Percentiles rank a stretch among this genome's conserved stretches.
Conservation (phyloP, 2,113 vertebrate genomes). For the Brachionichthys hirsutus region DNA sequence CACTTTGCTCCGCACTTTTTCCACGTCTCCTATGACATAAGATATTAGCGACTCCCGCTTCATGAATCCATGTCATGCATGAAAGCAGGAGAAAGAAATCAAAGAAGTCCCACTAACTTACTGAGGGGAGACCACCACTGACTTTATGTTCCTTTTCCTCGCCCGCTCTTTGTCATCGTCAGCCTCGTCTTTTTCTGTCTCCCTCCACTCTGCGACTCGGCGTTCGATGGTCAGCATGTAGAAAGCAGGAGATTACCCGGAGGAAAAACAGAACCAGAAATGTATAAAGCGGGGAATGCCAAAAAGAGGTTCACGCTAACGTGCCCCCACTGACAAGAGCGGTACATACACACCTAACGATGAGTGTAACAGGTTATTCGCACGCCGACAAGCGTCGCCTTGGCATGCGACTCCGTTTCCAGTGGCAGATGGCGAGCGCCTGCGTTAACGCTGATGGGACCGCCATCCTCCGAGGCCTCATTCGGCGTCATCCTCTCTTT, state of each 20-base stretch:
- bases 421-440: constrained; percentile 48
- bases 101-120: constrained; percentile 2
- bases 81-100: constrained; percentile 23
- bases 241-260: constrained; percentile 7
- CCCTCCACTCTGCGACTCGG: constrained; percentile 7
- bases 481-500: constrained; percentile 50
- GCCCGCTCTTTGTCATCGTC: constrained; percentile 16
- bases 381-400: constrained; percentile 23
- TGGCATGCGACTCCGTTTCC: constrained; percentile 35
- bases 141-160: constrained; percentile 13
- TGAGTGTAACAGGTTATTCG: neutral
- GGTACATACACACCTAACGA: constrained; percentile 1
- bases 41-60: constrained; percentile 20
- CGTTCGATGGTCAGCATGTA: constrained; percentile 12
- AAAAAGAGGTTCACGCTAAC: neutral
- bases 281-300: neutral
- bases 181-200: constrained; percentile 1
- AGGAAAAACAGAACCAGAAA: neutral
- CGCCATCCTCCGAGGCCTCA: constrained; percentile 55
- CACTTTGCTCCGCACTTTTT: constrained; percentile 40
- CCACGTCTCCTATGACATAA: constrained; percentile 33
- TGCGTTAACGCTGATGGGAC: constrained; percentile 69
- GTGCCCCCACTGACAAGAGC: neutral
- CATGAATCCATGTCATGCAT: constrained; percentile 33
- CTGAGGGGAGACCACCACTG: neutral